Conservation (phyloP, 2,888 invertebrate species). For the Acleris sparsana region DNA sequence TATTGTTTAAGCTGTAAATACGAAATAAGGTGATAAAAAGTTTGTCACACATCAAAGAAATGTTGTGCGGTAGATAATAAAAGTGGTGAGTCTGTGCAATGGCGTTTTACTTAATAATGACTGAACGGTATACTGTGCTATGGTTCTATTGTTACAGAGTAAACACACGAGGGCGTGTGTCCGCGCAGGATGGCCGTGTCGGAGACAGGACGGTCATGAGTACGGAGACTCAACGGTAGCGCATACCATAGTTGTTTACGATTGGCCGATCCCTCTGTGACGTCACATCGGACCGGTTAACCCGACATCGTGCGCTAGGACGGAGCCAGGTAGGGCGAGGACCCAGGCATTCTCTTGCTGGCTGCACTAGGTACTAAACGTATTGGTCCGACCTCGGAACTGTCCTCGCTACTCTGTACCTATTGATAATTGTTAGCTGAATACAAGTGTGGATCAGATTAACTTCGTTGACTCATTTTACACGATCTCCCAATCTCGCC, state of each 20-base stretch:
- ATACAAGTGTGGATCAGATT: not conserved
- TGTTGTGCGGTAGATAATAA: too few relatives aligned
- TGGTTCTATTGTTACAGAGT: not conserved
- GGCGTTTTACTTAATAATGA: not conserved
- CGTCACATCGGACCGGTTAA: not conserved
- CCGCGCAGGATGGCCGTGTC: not conserved
- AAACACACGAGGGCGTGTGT: constrained; percentile 4
- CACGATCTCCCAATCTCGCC: constrained; percentile 6
- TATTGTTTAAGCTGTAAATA: too few relatives aligned
- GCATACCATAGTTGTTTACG: not conserved
- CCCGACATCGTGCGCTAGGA: not conserved
- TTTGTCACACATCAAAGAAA: too few relatives aligned
- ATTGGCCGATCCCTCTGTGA: constrained; percentile 1
- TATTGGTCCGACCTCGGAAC: constrained; percentile 4
- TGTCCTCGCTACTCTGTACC: not conserved
- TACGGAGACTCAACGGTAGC: not conserved
- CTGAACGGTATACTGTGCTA: not conserved
- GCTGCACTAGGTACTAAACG: not conserved
- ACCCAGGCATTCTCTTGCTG: not conserved
- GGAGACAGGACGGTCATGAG: constrained; percentile 5
- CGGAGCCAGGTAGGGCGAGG: not conserved
- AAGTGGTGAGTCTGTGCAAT: too few relatives aligned
- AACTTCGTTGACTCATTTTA: not conserved
- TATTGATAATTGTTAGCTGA: not conserved
- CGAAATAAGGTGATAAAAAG: too few relatives aligned